Conservation (phyloP, 2,113 vertebrate genomes). For the Anguilla japonica region DNA sequence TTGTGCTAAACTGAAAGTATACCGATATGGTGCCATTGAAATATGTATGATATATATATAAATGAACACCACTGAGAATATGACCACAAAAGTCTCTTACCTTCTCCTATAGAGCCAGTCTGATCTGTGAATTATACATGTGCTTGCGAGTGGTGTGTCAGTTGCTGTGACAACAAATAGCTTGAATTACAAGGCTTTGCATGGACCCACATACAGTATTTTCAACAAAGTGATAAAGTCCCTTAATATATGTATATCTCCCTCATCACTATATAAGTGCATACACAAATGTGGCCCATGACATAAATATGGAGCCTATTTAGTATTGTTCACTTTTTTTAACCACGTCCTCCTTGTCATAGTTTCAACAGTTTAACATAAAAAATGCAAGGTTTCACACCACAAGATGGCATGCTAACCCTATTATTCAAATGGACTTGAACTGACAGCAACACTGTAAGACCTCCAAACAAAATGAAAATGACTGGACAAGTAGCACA, state of each 20-base stretch:
- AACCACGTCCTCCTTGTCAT: background rate
- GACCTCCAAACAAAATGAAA: background rate
- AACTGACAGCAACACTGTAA: background rate
- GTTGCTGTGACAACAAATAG: slow-evolving; percentile 21
- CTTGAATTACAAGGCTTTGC: slow-evolving; percentile 16
- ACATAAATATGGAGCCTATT: background rate
- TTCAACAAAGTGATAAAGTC: background rate
- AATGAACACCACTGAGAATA: background rate
- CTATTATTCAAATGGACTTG: background rate
- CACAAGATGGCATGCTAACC: background rate
- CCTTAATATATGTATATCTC: background rate
- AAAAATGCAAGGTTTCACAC: background rate
- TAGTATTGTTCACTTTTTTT: background rate
- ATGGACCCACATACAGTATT: background rate
- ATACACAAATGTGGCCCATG: background rate
- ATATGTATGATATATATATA: background rate
- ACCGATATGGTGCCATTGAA: background rate
- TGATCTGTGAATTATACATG: slow-evolving; percentile 30
- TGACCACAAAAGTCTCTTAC: slow-evolving; percentile 16
- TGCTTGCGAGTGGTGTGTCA: background rate
- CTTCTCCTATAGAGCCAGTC: slow-evolving; percentile 1
- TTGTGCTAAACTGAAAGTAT: background rate
- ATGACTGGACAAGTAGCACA: background rate
- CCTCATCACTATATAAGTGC: background rate
- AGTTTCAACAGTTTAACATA: background rate